Percentiles rank a stretch among this genome's conserved stretches.
phyloP scores from a whole-genome alignment of 2,113 vertebrate species.

The Callorhinus ursinus region DNA sequence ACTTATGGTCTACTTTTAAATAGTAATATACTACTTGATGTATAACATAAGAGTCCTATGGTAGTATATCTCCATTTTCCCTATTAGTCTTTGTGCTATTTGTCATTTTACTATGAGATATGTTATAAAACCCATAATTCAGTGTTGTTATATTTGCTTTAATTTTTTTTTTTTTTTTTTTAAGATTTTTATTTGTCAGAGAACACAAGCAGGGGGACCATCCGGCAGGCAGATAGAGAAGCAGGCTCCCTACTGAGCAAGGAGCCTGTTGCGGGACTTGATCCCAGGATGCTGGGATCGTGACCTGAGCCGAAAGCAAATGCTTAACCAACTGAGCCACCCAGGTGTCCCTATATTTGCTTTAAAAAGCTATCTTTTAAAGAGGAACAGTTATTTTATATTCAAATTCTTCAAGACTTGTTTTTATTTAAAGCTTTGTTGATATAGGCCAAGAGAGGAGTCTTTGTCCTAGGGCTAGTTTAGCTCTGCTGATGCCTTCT shows the following conservation, averaged over 20 bases:
- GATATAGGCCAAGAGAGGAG: neutral
- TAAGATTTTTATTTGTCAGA: neutral
- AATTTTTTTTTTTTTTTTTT: neutral
- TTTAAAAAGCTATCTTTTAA: neutral
- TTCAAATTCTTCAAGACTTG: neutral
- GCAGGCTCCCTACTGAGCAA: neutral
- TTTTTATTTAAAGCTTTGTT: slow-evolving; percentile 30
- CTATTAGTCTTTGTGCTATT: neutral
- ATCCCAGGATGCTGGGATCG: neutral
- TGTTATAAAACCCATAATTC: neutral
- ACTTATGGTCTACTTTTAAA: neutral
- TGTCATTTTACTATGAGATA: neutral
- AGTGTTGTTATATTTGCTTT: neutral
- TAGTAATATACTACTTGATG: neutral
- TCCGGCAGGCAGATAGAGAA: neutral
- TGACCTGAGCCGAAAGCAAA: neutral
- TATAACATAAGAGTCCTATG: neutral
- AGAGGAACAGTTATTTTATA: slow-evolving; percentile 20
- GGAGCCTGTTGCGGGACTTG: accelerated
- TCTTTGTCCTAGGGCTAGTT: neutral
- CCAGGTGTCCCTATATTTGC: neutral
- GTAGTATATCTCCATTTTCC: neutral
- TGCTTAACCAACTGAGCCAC: neutral
- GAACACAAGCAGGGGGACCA: neutral
- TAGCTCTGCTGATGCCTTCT: neutral